Percentiles rank a stretch among this genome's conserved stretches.
Evolutionary conservation across 2,113 vertebrate genomes (phyloP).

Genomic region (Oncorhynchus masou): DNA sequence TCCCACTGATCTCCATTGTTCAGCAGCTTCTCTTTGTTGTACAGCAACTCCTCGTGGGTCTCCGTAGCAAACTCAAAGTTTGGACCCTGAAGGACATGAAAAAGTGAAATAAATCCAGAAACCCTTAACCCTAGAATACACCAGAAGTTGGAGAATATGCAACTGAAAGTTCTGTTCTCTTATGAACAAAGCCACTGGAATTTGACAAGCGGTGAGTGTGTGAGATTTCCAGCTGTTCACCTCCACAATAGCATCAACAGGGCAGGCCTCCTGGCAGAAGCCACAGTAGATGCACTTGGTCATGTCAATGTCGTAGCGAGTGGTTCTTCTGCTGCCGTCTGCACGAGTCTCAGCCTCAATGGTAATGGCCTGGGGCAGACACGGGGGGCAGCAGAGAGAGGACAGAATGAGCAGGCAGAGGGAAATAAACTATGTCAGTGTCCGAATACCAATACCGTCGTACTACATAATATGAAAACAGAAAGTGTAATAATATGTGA

Average conservation of each 20-base stretch:
- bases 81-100: constrained; percentile 64
- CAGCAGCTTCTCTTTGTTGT: constrained; percentile 95
- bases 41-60: constrained; percentile 91
- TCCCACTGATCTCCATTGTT: constrained; percentile 96
- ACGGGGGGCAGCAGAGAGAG: neutral
- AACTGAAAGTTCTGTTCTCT: no score
- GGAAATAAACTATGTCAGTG: neutral
- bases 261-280: constrained; percentile 95
- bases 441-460: no score
- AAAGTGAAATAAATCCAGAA: neutral
- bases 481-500: no score
- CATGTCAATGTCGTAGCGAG: constrained; percentile 95
- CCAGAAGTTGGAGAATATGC: no score
- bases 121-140: no score
- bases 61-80: constrained; percentile 95
- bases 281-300: constrained; percentile 96
- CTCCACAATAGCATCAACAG: constrained; percentile 92
- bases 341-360: constrained; percentile 90
- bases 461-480: no score
- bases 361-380: constrained; percentile 82
- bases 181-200: no score
- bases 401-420: neutral
- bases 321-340: constrained; percentile 90
- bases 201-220: neutral
- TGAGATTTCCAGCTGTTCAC: constrained; percentile 51